Evolutionary conservation across 92 coral and sea anemone genomes (phyloP).

Genomic region (Ricordea florida): DNA sequence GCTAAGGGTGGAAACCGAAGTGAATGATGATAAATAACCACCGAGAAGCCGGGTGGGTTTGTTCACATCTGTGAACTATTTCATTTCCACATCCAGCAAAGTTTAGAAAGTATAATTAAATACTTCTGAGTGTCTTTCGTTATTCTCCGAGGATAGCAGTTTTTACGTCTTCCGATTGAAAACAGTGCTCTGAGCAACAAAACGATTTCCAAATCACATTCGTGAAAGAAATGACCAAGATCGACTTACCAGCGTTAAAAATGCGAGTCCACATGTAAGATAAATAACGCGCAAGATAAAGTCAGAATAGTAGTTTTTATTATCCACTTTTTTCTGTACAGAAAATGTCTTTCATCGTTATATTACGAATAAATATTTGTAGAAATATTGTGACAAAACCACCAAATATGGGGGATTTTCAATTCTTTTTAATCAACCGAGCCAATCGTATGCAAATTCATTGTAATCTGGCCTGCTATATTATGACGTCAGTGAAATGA

Average conservation of each 20-base stretch:
- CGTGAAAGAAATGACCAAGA: too few species aligned
- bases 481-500: too few species aligned
- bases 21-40: not conserved
- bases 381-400: conserved; percentile 8
- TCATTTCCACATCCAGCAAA: too few species aligned
- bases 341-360: not conserved
- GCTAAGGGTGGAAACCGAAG: not conserved
- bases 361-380: conserved; percentile 21
- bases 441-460: conserved; percentile 28
- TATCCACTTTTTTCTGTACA: not conserved
- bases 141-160: too few species aligned
- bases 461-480: not conserved
- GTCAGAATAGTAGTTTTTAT: conserved; percentile 21
- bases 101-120: too few species aligned
- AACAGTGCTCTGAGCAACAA: too few species aligned
- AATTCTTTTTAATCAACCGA: conserved; percentile 4
- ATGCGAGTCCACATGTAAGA: not conserved
- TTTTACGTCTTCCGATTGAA: too few species aligned
- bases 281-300: not conserved
- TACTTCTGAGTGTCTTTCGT: too few species aligned
- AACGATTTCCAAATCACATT: too few species aligned
- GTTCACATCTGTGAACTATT: too few species aligned
- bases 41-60: not conserved
- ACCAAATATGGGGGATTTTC: conserved; percentile 13
- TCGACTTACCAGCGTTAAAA: too few species aligned